Evolutionary conservation across 2,113 vertebrate genomes (phyloP), one percentile per base, ranked within the genome.

Genomic region (Hydrolagus affinis): DNA sequence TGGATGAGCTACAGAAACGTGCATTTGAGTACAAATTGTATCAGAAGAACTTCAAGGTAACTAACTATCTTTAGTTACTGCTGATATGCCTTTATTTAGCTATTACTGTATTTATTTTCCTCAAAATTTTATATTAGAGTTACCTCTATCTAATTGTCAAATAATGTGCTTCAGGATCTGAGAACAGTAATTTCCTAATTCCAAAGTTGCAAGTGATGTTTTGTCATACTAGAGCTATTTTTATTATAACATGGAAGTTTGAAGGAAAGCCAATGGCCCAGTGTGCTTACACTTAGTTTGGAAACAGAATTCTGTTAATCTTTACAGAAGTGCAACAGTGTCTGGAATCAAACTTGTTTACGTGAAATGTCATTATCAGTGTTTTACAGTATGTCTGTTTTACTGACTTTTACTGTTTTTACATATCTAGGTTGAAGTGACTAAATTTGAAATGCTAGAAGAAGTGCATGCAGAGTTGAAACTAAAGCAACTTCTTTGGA

Each of bases 31-130:
- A 92, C 86, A 93, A 89, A 87, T 93, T 93, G 19, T 95, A 95
- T 87, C 95, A 96, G 89, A 96, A 93, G 88, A 94, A 93, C 87
- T 96, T 97, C 85, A 94, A 96, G 95, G 95, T 97, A 88, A 89
- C 86, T 97, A 88, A 89, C 86, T 9, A 10, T 8, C 11, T 83
- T 17, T 68, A 11, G 62, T 4, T 44, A 44, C 44, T 44, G 6
- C 44, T 44, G 44, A 44, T 44, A 44, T 44, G 1, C 44, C 44
- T 44, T 44, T 44, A 44, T 44, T 44, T 44, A 44, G 1, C 44
- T 44, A 44, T 44, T 44, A 44, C 6, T 44, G n/a, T n/a, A n/a
- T 44, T 3, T 6, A 44, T 1, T 44, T 44, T 44, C 44, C 44
- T 44, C 44, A 44, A 44, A 44, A 44, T 44, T 44, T 44, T 1